Evolutionary conservation across 1,140 invertebrate genomes (phyloP), one percentile per base, ranked within the genome.

Genomic region (Wiebesia pumilae): DNA sequence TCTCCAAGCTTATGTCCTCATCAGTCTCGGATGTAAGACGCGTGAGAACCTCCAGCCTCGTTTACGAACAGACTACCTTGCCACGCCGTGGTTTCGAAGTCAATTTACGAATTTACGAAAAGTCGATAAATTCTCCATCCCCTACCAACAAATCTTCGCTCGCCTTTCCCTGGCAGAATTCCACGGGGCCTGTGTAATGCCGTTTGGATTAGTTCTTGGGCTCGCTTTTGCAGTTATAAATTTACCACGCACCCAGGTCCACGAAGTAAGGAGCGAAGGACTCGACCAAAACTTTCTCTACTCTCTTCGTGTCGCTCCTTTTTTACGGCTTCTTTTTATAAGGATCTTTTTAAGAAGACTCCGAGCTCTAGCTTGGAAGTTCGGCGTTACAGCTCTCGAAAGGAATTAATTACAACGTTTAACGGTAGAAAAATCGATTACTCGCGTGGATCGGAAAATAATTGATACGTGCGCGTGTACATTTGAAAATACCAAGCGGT

Each of bases 51-150:
- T 35, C 27, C 30, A 54, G 38, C 14, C 43, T 78, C 47, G n/a
- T 78, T 78, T 35, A 35, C 47, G n/a, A 51, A 35, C 30, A 38
- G 1, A 79, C 77, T 38, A 58, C 51, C 58, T 79, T 30, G 71
- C 82, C 30, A 27, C 35, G n/a, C n/a, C 54, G 69, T 69, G 80
- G 54, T 73, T 86, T 86, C 77, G 82, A 86, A 86, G 85, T 86
- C 85, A 86, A 86, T 86, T 86, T 86, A 78, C 35, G 73, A 86
- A 86, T 86, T 86, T 83, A 69, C 81, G 58, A 81, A 82, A 73
- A 86, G 80, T 78, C 73, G 73, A 82, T 86, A 83, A 86, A 86
- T 82, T 86, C 69, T 75, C 65, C 75, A 24, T n/a, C 62, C 43
- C 73, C 58, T 40, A 47, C 33, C 12, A 43, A 58, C 62, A 80